These are phyloP conservation scores for Agrotis clavis DNA, from an alignment of 2,888 invertebrate genomes.

Conservation along the genomic window DNA sequence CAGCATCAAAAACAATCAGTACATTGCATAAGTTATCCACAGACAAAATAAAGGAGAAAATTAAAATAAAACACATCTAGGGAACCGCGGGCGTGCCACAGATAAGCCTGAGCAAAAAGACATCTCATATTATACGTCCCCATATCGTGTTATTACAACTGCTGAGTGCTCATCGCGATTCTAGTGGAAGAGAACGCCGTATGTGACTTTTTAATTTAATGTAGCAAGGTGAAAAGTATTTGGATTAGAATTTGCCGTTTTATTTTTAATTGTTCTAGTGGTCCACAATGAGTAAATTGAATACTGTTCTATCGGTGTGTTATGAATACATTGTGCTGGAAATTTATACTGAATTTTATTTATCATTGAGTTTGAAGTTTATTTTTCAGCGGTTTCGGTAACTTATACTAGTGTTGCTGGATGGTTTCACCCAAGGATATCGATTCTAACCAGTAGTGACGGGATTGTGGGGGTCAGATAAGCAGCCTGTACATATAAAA, in stretches of 20 bases:
- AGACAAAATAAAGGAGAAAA: conserved; percentile 62
- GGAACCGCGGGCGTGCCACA: conserved; percentile 62
- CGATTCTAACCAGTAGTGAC: no score
- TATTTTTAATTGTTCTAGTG: neutral
- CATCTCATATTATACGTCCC: conserved; percentile 79
- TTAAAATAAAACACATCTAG: conserved; percentile 75
- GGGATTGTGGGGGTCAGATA: no score
- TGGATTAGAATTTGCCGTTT: neutral
- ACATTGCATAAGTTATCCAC: conserved; percentile 10
- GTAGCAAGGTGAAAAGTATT: neutral
- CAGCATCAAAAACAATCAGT: conserved; percentile 32
- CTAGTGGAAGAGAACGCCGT: conserved; percentile 59
- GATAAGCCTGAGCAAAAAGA: conserved; percentile 78
- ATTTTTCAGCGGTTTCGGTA: neutral
- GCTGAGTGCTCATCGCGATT: conserved; percentile 68
- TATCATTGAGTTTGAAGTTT: neutral
- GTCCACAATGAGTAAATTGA: no score
- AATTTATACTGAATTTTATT: no score
- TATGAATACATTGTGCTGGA: neutral
- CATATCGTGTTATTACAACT: conserved; percentile 85
- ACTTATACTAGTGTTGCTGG: no score
- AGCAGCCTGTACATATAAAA: no score
- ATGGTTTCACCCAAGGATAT: no score
- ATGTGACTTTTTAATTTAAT: conserved; percentile 56
- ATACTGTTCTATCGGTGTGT: neutral